A percentile compares a stretch with the other conserved stretches of the same genome.
Evolutionary conservation across 2,797 vertebrate genomes (phyloP).

Genomic region (Caiman crocodilus): DNA sequence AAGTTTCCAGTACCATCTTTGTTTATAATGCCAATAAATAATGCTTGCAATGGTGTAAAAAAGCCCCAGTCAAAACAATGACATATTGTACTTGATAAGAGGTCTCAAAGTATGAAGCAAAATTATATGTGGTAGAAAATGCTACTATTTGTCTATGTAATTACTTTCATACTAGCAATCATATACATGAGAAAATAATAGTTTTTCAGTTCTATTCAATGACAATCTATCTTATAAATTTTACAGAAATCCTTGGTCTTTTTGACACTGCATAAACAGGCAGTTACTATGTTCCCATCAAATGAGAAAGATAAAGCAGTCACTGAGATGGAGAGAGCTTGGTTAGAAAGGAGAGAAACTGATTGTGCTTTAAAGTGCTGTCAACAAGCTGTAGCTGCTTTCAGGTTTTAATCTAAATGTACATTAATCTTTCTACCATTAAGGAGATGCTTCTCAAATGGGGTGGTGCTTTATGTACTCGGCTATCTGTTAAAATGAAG

Average conservation of each 20-base stretch:
- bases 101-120: not conserved
- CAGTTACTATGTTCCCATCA: not conserved
- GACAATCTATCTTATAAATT: slow-evolving; percentile 18
- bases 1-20: not conserved
- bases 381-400: not conserved
- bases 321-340: slow-evolving; percentile 1
- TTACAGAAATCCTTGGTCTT: not conserved
- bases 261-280: slow-evolving; percentile 1
- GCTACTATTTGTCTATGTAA: slow-evolving; percentile 9
- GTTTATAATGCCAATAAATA: slow-evolving; percentile 12
- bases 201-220: not conserved
- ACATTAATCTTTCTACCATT: not conserved
- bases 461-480: not conserved
- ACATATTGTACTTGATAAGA: not conserved
- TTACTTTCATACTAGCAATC: slow-evolving; percentile 51
- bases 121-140: not conserved
- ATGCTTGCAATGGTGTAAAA: not conserved
- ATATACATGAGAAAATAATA: slow-evolving; percentile 1
- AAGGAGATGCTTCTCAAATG: not conserved
- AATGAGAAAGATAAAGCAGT: slow-evolving; percentile 5
- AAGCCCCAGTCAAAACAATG: not conserved
- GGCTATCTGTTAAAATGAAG: not conserved
- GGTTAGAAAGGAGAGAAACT: not conserved
- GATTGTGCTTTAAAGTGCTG: slow-evolving; percentile 14
- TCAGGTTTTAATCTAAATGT: slow-evolving; percentile 28